Percentiles rank a stretch among this genome's conserved stretches.
Evolutionary conservation across 2,797 vertebrate genomes (phyloP).

Genomic region (Holocentrus rufus): DNA sequence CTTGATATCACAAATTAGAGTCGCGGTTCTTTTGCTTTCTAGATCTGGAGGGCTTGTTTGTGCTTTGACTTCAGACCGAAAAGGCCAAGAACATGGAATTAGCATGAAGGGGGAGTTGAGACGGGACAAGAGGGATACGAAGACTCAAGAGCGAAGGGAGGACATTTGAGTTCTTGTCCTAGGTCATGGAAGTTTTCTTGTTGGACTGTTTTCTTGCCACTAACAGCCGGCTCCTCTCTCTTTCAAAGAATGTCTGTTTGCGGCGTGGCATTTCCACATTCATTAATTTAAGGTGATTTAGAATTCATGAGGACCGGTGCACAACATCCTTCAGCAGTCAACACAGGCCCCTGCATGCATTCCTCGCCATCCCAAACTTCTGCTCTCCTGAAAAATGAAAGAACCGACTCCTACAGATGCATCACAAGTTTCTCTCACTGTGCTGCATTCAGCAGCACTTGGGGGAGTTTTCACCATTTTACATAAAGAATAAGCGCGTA

Average conservation of each 20-base stretch:
- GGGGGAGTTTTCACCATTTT: conserved; percentile 7
- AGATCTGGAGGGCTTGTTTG: neutral
- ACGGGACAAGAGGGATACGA: neutral
- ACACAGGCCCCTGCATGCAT: neutral
- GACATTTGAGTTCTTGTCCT: neutral
- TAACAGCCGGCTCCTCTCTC: conserved; percentile 26
- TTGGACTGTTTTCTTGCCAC: neutral
- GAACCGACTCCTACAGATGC: conserved; percentile 29
- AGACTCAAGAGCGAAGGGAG: neutral
- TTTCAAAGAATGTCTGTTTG: conserved; percentile 47
- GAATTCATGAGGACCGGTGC: conserved; percentile 68
- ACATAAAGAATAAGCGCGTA: conserved; percentile 35
- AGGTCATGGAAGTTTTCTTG: neutral
- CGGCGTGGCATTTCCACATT: conserved; percentile 48
- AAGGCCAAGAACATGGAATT: no score
- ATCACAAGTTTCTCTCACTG: conserved; percentile 25
- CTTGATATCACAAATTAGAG: no score
- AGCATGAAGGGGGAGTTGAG: neutral
- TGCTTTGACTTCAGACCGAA: neutral
- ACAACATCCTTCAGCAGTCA: conserved; percentile 63
- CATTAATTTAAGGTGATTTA: conserved; percentile 71
- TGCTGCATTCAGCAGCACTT: conserved; percentile 31
- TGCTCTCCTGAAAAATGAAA: conserved; percentile 43
- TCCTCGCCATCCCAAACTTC: conserved; percentile 27
- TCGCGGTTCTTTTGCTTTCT: neutral